These are phyloP conservation scores for Mesopsocus fuscifrons DNA, from an alignment of 2,888 invertebrate species.

Conservation along the genomic window DNA sequence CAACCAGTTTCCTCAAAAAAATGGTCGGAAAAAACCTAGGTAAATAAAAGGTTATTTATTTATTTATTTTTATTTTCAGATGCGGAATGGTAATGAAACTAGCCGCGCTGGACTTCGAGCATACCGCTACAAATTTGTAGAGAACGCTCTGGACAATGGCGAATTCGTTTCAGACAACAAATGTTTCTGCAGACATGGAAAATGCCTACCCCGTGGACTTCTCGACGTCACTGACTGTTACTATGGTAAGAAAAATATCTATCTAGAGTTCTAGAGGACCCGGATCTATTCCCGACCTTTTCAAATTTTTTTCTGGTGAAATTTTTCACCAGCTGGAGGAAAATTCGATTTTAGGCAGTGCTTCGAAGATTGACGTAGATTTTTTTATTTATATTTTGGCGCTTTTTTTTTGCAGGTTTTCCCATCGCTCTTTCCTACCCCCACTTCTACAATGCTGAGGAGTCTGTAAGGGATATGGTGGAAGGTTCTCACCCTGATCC, in stretches of 20 bases:
- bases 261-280: not conserved
- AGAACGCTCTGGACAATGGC: slow-evolving; percentile 62
- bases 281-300: not conserved
- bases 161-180: slow-evolving; percentile 47
- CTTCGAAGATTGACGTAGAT: too few species aligned
- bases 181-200: slow-evolving; percentile 59
- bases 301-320: not conserved
- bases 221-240: slow-evolving; percentile 74
- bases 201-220: slow-evolving; percentile 53
- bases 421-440: slow-evolving; percentile 78
- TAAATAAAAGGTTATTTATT: too few species aligned
- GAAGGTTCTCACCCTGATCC: slow-evolving; percentile 45
- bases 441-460: slow-evolving; percentile 62
- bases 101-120: slow-evolving; percentile 36
- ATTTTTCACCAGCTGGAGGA: not conserved
- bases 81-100: slow-evolving; percentile 31
- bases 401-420: slow-evolving; percentile 36
- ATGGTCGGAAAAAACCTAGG: too few species aligned
- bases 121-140: slow-evolving; percentile 54
- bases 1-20: too few species aligned
- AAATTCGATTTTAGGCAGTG: slow-evolving; percentile 2
- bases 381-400: too few species aligned
- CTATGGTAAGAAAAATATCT: slow-evolving; percentile 34
- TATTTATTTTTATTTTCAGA: slow-evolving; percentile 26
- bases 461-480: slow-evolving; percentile 38